phyloP scores from a whole-genome alignment of 2,113 vertebrate genomes.

The Varanus salvator region DNA sequence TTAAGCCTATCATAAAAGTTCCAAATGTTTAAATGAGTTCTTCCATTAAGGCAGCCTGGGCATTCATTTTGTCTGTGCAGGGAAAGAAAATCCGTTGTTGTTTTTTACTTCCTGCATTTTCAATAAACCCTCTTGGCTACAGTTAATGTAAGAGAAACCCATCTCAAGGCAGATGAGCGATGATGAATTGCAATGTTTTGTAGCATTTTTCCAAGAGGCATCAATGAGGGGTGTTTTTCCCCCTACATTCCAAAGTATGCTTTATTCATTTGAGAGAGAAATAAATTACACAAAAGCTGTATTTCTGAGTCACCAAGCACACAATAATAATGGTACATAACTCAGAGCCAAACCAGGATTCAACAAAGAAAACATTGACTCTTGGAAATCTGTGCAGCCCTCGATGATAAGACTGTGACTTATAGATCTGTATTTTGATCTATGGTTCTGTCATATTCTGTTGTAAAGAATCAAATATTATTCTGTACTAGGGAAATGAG shows the following conservation, averaged over 20 bases:
- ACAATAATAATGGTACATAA: slow-evolving; percentile 4
- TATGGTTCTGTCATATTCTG: background rate
- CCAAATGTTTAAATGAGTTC: slow-evolving; percentile 39
- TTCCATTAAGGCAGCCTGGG: slow-evolving; percentile 36
- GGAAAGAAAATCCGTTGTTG: slow-evolving; percentile 2
- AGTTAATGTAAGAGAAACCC: slow-evolving; percentile 45
- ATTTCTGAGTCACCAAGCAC: slow-evolving; percentile 28
- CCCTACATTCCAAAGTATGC: slow-evolving; percentile 29
- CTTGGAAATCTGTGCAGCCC: background rate
- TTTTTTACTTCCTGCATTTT: background rate
- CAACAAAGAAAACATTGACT: slow-evolving; percentile 29
- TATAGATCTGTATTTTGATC: background rate
- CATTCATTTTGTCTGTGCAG: slow-evolving; percentile 17
- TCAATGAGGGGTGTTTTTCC: slow-evolving; percentile 29
- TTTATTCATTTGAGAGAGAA: slow-evolving; percentile 38
- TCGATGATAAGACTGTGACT: background rate
- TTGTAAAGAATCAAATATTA: background rate
- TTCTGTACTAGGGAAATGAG: no score
- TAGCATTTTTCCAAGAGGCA: slow-evolving; percentile 46
- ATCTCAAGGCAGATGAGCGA: slow-evolving; percentile 40
- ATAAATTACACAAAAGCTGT: slow-evolving; percentile 42
- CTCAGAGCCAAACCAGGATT: slow-evolving; percentile 11
- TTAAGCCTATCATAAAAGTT: slow-evolving; percentile 44
- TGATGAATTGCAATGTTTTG: slow-evolving; percentile 47
- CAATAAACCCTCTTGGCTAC: slow-evolving; percentile 43